Evolutionary conservation across 1,140 invertebrate species (phyloP).

Genomic region (Venturia canescens): DNA sequence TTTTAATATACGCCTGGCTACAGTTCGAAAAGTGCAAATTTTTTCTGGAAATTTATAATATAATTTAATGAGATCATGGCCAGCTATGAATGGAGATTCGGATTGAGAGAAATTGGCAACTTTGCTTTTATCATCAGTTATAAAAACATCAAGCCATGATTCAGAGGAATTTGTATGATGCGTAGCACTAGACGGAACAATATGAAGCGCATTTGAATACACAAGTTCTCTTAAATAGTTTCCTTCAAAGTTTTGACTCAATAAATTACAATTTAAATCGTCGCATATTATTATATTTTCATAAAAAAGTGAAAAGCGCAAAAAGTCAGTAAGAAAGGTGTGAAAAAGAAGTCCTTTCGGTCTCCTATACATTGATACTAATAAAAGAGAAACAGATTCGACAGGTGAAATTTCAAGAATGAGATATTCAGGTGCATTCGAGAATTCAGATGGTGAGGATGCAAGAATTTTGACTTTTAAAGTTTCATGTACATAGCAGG

Average conservation of each 20-base stretch:
- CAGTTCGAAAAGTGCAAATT: neutral
- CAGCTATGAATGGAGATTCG: neutral
- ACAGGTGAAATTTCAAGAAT: neutral
- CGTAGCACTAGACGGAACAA: neutral
- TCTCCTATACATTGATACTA: neutral
- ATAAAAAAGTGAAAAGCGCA: neutral
- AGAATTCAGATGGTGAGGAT: neutral
- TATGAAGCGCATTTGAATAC: neutral
- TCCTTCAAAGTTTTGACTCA: neutral
- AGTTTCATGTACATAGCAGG: slow-evolving; percentile 24
- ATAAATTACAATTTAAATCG: neutral
- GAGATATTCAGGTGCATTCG: neutral
- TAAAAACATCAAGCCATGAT: neutral
- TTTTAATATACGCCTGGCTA: neutral
- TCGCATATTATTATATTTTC: neutral
- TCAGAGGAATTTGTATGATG: neutral
- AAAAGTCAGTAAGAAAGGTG: neutral
- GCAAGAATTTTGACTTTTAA: slow-evolving; percentile 5
- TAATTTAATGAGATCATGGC: neutral
- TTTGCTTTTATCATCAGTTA: neutral
- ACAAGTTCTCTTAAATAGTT: neutral
- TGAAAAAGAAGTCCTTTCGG: too few relatives aligned
- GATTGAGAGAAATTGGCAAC: neutral
- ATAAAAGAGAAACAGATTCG: neutral
- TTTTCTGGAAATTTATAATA: neutral